phyloP scores from a whole-genome alignment of 2,888 invertebrate species.

The Dicyrtoma fusca region DNA sequence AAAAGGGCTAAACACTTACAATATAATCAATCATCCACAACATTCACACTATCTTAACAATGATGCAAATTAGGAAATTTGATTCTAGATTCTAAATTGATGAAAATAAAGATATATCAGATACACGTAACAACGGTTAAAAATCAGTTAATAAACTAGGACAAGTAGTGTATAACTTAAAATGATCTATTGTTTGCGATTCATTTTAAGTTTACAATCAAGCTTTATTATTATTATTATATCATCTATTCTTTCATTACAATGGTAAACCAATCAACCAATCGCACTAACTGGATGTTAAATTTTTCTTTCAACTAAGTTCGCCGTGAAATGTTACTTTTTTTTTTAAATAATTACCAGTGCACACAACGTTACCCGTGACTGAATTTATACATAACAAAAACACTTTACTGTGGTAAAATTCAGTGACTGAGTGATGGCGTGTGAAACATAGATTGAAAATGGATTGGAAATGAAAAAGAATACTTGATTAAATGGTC shows the following conservation, averaged over 20 bases:
- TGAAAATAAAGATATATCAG: too few species aligned
- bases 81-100: too few species aligned
- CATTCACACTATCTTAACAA: too few species aligned
- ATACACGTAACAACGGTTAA: too few species aligned
- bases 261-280: conserved; percentile 8
- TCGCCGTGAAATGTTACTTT: neutral
- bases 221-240: conserved; percentile 11
- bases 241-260: conserved; percentile 9
- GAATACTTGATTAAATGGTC: conserved; percentile 31
- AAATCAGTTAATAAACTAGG: too few species aligned
- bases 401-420: neutral
- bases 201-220: neutral
- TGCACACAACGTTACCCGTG: neutral
- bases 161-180: too few species aligned
- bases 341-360: neutral
- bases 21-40: too few species aligned
- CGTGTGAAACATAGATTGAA: neutral
- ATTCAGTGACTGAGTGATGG: conserved; percentile 10
- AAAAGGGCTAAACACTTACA: too few species aligned
- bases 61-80: too few species aligned
- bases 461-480: conserved; percentile 34
- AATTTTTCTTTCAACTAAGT: neutral
- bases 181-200: too few species aligned
- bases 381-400: conserved; percentile 6
- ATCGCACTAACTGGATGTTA: neutral